Evolutionary conservation across 1,140 invertebrate genomes (phyloP).

Genomic region (Pemphigus obesinymphae): DNA sequence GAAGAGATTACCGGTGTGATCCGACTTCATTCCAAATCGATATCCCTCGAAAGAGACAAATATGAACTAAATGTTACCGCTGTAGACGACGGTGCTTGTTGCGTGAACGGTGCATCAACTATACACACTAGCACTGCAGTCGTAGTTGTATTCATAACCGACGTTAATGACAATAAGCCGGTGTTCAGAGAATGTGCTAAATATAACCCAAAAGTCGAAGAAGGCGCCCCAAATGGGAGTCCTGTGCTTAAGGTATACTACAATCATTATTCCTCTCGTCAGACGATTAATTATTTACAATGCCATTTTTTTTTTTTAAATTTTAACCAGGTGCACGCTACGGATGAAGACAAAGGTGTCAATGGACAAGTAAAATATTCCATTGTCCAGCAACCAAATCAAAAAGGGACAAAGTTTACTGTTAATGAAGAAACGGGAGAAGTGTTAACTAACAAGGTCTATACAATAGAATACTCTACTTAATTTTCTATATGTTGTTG

Average conservation of each 20-base stretch:
- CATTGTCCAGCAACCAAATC: slow-evolving; percentile 92
- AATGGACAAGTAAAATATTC: slow-evolving; percentile 92
- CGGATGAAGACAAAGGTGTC: slow-evolving; percentile 89
- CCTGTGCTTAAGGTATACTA: slow-evolving; percentile 75
- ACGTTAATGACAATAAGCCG: slow-evolving; percentile 93
- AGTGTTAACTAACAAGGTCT: slow-evolving; percentile 83
- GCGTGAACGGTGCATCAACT: slow-evolving; percentile 74
- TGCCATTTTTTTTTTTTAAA: too few species aligned
- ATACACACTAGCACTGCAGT: slow-evolving; percentile 92
- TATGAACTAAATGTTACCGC: slow-evolving; percentile 93
- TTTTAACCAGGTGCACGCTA: slow-evolving; percentile 68
- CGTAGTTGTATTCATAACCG: slow-evolving; percentile 92
- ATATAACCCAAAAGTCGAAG: slow-evolving; percentile 88
- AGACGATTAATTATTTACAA: too few species aligned
- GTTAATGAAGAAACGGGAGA: slow-evolving; percentile 92
- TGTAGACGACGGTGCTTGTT: slow-evolving; percentile 89
- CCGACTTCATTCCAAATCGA: slow-evolving; percentile 75
- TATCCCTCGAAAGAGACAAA: slow-evolving; percentile 79
- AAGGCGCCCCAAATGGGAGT: slow-evolving; percentile 86
- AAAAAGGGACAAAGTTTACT: slow-evolving; percentile 91
- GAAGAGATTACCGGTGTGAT: slow-evolving; percentile 94
- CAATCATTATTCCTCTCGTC: too few species aligned
- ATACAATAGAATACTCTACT: too few species aligned
- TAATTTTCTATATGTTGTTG: too few species aligned
- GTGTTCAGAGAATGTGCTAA: slow-evolving; percentile 88